Evolutionary conservation across 2,888 invertebrate genomes (phyloP), one percentile per base, ranked within the genome.

Genomic region (Cephalotes varians): DNA sequence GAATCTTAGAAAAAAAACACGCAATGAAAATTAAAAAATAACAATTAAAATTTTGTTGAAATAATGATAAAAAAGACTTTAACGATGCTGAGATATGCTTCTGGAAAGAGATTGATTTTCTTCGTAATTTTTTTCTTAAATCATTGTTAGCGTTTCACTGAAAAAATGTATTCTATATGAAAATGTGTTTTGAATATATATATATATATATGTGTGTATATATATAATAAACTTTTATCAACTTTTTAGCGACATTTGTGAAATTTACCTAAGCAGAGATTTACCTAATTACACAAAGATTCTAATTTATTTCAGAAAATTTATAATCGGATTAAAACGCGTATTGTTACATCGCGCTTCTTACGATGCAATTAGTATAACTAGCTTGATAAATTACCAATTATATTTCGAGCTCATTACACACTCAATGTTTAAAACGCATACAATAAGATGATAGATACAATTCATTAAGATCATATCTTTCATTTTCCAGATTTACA

Each of bases 261-360:
- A 44, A 65, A 65, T 65, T 25, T 44, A 25, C 18, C 18, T n/a
- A n/a, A n/a, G 28, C 44, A 9, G 5, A 40, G 69, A 69, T 69
- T 79, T 56, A 47, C 28, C 44, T n/a, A n/a, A n/a, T n/a, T n/a
- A n/a, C n/a, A 10, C 5, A 7, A 34, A 69, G 34, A 21, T 56
- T 25, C 34, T 34, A 34, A 56, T 34, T 79, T 79, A 69, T 69
- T 34, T 12, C 7, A 56, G 77, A 44, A 31, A 69, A 79, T 79
- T 79, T 69, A 58, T 31, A 79, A 56, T 47, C 44, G 56, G 56
- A 69, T 79, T 69, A 56, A 79, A 69, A 25, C 40, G 64, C 44
- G 31, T 40, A 28, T 77, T 44, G 67, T 40, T 44, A 25, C 9
- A 21, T n/a, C 12, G n/a, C 12, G 34, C 56, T 79, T 54, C 31